phyloP scores from a whole-genome alignment of 2,113 vertebrate genomes.

The Vulpes vulpes region DNA sequence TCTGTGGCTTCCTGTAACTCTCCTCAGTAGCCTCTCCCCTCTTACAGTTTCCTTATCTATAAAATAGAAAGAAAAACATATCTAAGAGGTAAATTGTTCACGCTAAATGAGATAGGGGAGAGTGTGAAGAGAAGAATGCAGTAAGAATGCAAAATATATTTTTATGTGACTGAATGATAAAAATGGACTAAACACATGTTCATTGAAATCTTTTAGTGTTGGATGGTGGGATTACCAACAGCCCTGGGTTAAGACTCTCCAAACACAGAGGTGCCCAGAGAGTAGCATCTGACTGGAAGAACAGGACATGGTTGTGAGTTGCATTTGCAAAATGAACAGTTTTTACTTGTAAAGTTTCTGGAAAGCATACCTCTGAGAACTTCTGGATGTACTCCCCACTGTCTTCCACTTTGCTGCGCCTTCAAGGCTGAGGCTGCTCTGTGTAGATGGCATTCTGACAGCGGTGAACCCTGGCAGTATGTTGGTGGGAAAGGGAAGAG shows the following conservation, averaged over 20 bases:
- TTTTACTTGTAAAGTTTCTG: background rate
- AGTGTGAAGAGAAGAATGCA: background rate
- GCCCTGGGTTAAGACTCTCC: background rate
- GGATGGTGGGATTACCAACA: too few species aligned
- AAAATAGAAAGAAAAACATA: background rate
- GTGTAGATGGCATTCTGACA: background rate
- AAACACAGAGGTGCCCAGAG: background rate
- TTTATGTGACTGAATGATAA: background rate
- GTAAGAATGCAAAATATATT: background rate
- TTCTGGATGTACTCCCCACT: background rate
- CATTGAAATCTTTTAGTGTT: background rate
- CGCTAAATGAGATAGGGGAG: background rate
- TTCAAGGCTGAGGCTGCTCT: background rate
- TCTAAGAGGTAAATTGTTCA: background rate
- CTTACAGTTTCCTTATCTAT: background rate
- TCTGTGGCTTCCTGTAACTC: background rate
- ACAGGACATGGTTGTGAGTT: background rate
- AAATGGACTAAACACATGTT: background rate
- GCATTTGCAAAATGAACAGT: background rate
- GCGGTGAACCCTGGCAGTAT: fast-evolving
- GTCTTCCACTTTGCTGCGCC: fast-evolving
- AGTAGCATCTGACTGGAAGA: background rate
- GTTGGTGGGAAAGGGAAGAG: background rate
- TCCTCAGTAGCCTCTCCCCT: background rate
- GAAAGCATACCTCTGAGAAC: background rate